These are phyloP conservation scores for Caenorhabditis panamensis DNA, from an alignment of 2,888 invertebrate genomes.

Conservation along the genomic window DNA sequence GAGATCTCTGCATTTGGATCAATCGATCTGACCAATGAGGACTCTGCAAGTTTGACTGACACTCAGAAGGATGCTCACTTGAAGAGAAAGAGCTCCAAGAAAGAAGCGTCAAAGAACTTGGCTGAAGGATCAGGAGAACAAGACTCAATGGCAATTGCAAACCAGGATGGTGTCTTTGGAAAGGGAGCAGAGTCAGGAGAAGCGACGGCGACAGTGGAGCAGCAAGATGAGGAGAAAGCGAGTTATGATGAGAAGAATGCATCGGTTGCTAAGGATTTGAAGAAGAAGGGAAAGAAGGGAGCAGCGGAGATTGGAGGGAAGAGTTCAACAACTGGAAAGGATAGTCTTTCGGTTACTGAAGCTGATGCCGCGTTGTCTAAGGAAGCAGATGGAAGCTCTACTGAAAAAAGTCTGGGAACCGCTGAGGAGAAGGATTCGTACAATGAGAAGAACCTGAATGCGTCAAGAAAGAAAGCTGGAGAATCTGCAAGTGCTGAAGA, in stretches of 20 bases:
- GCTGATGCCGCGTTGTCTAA: background rate
- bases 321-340: background rate
- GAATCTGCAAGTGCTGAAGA: constrained; percentile 3
- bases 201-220: constrained; percentile 47
- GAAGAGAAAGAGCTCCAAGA: constrained; percentile 22
- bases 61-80: constrained; percentile 17
- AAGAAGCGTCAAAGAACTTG: constrained; percentile 23
- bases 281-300: background rate
- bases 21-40: constrained; percentile 40
- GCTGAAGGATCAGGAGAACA: background rate
- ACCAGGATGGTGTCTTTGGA: constrained; percentile 22
- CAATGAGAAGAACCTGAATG: constrained; percentile 18
- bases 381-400: background rate
- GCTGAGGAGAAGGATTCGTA: background rate
- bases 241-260: constrained; percentile 6
- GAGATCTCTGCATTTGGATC: constrained; percentile 55
- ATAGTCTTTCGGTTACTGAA: constrained; percentile 4
- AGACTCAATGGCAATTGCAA: constrained; percentile 28
- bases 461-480: constrained; percentile 6
- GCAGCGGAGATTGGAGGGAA: constrained; percentile 5
- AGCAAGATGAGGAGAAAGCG: constrained; percentile 37
- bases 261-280: constrained; percentile 12
- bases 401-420: constrained; percentile 1
- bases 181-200: constrained; percentile 26
- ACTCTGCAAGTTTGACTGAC: constrained; percentile 30